A percentile compares a stretch with the other conserved stretches of the same genome.
These are phyloP conservation scores for Eristalinus aeneus DNA, from an alignment of 2,888 invertebrate species.

Conservation along the genomic window DNA sequence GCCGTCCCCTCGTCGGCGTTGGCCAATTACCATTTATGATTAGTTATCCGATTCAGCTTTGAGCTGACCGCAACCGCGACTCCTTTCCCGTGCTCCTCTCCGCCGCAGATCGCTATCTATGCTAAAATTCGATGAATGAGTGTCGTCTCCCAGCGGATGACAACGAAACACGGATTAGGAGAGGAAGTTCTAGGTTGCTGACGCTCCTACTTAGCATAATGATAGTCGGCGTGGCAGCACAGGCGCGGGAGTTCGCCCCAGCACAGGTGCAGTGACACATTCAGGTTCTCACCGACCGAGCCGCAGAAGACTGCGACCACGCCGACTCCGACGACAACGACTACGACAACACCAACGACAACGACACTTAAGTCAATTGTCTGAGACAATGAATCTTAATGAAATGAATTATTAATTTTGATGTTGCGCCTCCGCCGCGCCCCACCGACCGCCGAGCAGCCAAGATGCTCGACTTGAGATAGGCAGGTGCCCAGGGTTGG, in stretches of 20 bases:
- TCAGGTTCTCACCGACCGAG: slow-evolving; percentile 40
- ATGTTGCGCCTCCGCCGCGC: slow-evolving; percentile 53
- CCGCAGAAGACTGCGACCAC: not conserved
- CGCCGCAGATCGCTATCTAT: slow-evolving; percentile 63
- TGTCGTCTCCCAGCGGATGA: slow-evolving; percentile 18
- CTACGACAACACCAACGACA: slow-evolving; percentile 43
- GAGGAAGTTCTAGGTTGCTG: slow-evolving; percentile 50
- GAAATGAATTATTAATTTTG: slow-evolving; percentile 69
- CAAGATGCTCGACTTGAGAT: slow-evolving; percentile 23
- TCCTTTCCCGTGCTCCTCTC: not conserved
- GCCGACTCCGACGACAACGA: slow-evolving; percentile 53
- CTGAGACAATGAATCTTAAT: slow-evolving; percentile 69
- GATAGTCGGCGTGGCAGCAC: slow-evolving; percentile 26
- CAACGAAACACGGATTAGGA: slow-evolving; percentile 46
- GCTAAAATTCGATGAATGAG: slow-evolving; percentile 62
- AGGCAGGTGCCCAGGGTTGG: slow-evolving; percentile 25
- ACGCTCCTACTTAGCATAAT: slow-evolving; percentile 64
- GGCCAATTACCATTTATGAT: slow-evolving; percentile 67
- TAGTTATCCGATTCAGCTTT: slow-evolving; percentile 54
- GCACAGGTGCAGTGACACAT: slow-evolving; percentile 66
- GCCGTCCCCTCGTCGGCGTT: not conserved
- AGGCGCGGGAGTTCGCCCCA: slow-evolving; percentile 14
- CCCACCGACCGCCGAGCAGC: too few relatives aligned
- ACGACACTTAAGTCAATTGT: slow-evolving; percentile 62
- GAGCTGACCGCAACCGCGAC: slow-evolving; percentile 37